These are phyloP conservation scores for Phyllotreta cruciferae DNA, from an alignment of 2,888 invertebrate genomes.

Conservation along the genomic window DNA sequence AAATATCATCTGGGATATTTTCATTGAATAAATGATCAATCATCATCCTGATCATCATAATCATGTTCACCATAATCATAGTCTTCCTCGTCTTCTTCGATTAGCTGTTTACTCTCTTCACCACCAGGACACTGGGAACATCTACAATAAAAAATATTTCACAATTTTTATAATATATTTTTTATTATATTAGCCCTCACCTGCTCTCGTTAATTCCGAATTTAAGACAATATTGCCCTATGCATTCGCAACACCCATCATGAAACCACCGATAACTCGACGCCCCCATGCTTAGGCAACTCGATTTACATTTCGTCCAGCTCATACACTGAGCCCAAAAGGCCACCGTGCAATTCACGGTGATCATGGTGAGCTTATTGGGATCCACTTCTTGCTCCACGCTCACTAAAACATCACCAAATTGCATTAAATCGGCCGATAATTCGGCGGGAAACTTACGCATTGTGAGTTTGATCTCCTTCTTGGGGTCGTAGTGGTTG, in stretches of 20 bases:
- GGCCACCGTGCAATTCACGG: constrained; percentile 90
- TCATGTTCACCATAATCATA: constrained; percentile 46
- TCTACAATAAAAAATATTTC: no score
- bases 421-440: no score
- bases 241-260: constrained; percentile 93
- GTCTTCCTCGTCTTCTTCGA: constrained; percentile 43
- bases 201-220: constrained; percentile 90
- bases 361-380: constrained; percentile 60
- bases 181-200: constrained; percentile 54
- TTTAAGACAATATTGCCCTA: constrained; percentile 86
- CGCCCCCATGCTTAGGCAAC: constrained; percentile 85
- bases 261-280: constrained; percentile 91
- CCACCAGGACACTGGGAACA: constrained; percentile 46
- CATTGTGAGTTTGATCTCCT: constrained; percentile 62
- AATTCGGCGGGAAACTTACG: no score
- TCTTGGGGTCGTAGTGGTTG: constrained; percentile 66
- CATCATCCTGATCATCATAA: constrained; percentile 38
- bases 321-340: constrained; percentile 92
- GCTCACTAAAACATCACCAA: constrained; percentile 63
- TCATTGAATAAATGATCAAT: no score
- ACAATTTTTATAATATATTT: neutral
- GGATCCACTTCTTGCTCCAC: constrained; percentile 71
- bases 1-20: no score
- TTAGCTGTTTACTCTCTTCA: constrained; percentile 33
- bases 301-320: constrained; percentile 83